Conservation (phyloP, 2,888 invertebrate species). For the Ectropis crepuscularia region DNA sequence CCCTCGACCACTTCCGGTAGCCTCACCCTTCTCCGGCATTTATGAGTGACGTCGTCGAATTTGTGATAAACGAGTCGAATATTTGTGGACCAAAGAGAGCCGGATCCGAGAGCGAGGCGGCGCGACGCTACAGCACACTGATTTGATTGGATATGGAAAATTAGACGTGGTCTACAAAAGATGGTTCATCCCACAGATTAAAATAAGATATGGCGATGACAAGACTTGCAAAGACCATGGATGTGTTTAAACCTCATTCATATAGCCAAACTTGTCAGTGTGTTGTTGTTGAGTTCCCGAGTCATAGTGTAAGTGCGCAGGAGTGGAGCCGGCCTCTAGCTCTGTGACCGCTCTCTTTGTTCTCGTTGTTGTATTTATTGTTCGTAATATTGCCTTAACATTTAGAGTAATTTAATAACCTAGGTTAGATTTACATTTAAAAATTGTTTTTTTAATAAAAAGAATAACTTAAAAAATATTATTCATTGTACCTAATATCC, state of each 20-base stretch:
- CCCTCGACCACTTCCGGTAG: conserved; percentile 77
- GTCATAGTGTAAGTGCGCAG: no score
- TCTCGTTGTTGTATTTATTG: conserved; percentile 27
- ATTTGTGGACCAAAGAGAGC: conserved; percentile 11
- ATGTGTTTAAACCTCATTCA: no score
- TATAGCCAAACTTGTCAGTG: no score
- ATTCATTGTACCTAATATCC: no score
- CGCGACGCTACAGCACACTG: background rate
- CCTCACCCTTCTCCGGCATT: conserved; percentile 24
- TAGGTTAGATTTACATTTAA: conserved; percentile 51
- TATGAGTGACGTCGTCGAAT: conserved; percentile 42
- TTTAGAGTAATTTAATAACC: conserved; percentile 58
- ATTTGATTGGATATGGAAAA: background rate
- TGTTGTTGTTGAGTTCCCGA: no score
- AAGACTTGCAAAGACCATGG: no score
- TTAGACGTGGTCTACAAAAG: no score
- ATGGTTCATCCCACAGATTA: no score
- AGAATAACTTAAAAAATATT: conserved; percentile 36
- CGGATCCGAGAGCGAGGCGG: background rate
- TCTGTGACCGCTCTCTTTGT: conserved; percentile 15
- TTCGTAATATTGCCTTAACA: conserved; percentile 62
- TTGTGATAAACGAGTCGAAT: conserved; percentile 48
- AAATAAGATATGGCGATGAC: no score
- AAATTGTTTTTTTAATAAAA: conserved; percentile 56
- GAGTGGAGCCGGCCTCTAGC: background rate